Conservation (phyloP, 2,797 vertebrate genomes). For the Acanthurus leucopareius region DNA sequence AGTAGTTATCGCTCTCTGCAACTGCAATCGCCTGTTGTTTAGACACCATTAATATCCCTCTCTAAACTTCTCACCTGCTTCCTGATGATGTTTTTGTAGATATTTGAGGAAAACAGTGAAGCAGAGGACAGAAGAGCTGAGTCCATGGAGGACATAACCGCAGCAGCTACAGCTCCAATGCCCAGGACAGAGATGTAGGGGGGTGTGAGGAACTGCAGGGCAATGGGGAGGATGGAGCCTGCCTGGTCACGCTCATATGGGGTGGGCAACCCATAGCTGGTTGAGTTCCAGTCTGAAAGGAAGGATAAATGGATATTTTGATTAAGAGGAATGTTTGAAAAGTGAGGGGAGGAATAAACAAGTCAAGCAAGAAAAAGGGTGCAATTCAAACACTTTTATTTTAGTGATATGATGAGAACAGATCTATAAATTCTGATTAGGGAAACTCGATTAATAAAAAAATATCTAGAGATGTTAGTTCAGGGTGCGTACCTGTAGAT, state of each 20-base stretch:
- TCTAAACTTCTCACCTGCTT: slow-evolving; percentile 55
- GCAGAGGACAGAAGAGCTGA: slow-evolving; percentile 83
- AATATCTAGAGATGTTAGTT: background rate
- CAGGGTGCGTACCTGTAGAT: slow-evolving; percentile 74
- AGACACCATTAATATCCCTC: background rate
- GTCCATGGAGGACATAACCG: slow-evolving; percentile 85
- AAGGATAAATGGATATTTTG: background rate
- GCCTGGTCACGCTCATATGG: slow-evolving; percentile 68
- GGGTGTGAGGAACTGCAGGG: slow-evolving; percentile 75
- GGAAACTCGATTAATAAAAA: too few species aligned
- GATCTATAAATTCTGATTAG: too few species aligned
- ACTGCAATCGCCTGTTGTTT: background rate
- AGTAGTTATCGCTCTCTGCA: background rate
- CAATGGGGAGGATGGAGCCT: slow-evolving; percentile 77
- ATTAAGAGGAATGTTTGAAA: slow-evolving; percentile 2
- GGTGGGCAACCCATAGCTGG: slow-evolving; percentile 65
- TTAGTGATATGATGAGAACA: background rate
- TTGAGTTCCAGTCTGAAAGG: slow-evolving; percentile 79
- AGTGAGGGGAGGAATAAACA: background rate
- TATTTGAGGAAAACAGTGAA: slow-evolving; percentile 80
- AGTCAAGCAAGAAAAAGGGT: background rate
- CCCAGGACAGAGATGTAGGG: slow-evolving; percentile 68
- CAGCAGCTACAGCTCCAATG: slow-evolving; percentile 81
- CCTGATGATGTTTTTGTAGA: slow-evolving; percentile 82
- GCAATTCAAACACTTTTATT: background rate